Conservation (phyloP, 2,797 vertebrate genomes). For the Taeniopygia guttata region DNA sequence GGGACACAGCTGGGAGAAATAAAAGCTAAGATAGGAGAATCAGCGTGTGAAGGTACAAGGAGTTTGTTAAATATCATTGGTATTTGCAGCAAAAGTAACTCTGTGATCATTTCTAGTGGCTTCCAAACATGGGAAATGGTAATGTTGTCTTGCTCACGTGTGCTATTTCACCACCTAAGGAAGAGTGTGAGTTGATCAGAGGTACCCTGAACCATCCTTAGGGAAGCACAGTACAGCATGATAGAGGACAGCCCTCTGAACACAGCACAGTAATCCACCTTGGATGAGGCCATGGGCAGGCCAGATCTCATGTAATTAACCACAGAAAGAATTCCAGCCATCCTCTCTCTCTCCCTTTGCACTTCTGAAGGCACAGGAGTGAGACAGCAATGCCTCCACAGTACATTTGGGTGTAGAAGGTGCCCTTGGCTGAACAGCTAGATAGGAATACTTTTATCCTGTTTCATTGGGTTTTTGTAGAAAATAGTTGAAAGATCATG, state of each 20-base stretch:
- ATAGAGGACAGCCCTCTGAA: not conserved
- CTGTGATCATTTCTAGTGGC: not conserved
- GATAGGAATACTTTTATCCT: no score
- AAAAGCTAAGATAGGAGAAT: not conserved
- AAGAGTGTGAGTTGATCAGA: not conserved
- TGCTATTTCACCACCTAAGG: not conserved
- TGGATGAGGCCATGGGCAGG: not conserved
- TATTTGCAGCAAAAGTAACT: not conserved
- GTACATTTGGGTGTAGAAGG: not conserved
- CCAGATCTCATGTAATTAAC: not conserved
- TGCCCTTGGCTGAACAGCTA: not conserved
- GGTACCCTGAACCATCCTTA: not conserved
- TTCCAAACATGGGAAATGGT: not conserved
- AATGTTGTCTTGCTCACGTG: not conserved
- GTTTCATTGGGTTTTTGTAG: not conserved
- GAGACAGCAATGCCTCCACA: not conserved
- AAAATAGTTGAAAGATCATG: not conserved
- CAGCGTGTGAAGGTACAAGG: not conserved
- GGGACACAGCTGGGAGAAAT: conserved; percentile 27
- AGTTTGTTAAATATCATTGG: not conserved
- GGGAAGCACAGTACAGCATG: not conserved
- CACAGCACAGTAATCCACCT: not conserved
- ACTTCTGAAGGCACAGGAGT: not conserved
- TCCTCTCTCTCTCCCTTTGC: not conserved
- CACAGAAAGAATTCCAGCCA: not conserved